Conservation (phyloP, 2,113 vertebrate species). For the Thomomys bottae region DNA sequence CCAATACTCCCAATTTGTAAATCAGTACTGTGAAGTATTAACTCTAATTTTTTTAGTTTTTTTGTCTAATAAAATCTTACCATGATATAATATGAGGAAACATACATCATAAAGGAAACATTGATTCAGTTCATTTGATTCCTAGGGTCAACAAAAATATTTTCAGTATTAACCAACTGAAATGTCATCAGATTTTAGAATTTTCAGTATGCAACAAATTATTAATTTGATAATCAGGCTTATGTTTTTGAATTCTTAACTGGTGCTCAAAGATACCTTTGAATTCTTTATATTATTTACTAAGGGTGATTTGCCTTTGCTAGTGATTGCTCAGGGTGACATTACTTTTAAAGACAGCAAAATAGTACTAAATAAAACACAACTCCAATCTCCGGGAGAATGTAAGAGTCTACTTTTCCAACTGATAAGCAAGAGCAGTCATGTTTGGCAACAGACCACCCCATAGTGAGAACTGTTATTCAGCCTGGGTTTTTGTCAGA, state of each 20-base stretch:
- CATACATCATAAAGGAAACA: slow-evolving; percentile 65
- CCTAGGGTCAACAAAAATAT: slow-evolving; percentile 60
- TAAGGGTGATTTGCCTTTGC: slow-evolving; percentile 53
- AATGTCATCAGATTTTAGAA: slow-evolving; percentile 67
- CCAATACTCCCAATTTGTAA: slow-evolving; percentile 63
- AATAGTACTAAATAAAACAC: slow-evolving; percentile 26
- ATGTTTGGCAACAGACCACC: slow-evolving; percentile 56
- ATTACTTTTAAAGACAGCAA: slow-evolving; percentile 41
- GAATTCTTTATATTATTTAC: slow-evolving; percentile 55
- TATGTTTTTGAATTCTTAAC: slow-evolving; percentile 61
- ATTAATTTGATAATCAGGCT: slow-evolving; percentile 64
- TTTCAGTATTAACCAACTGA: slow-evolving; percentile 76
- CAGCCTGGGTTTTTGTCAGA: neutral
- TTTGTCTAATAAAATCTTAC: slow-evolving; percentile 75
- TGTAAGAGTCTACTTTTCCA: neutral
- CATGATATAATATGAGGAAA: slow-evolving; percentile 61
- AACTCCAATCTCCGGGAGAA: neutral
- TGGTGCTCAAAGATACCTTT: slow-evolving; percentile 68
- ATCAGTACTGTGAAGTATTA: slow-evolving; percentile 74
- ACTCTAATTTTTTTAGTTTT: slow-evolving; percentile 60
- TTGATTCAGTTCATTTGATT: slow-evolving; percentile 68
- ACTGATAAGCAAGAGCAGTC: slow-evolving; percentile 37
- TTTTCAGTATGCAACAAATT: slow-evolving; percentile 78
- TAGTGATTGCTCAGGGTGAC: slow-evolving; percentile 56
- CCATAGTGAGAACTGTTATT: slow-evolving; percentile 46